Base-by-base conservation (phyloP, 37 sponge, comb jelly and placozoan genomes). In the Ianthella basta region DNA sequence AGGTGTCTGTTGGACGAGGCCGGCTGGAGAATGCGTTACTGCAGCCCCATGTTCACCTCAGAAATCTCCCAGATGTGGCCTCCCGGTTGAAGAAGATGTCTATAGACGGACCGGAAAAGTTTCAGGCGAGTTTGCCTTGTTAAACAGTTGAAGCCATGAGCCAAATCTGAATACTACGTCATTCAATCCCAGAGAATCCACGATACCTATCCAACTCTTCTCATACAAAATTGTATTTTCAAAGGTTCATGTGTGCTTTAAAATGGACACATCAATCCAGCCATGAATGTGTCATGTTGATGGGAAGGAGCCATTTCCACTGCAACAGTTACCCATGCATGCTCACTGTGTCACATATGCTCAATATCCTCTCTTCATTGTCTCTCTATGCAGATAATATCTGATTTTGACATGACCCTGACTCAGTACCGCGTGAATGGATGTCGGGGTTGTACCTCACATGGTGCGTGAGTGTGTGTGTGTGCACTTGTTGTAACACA, bases 41-140 rank as follows among this genome's bases (percentile, higher is more conserved):
- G 66, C 35, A 38, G 15, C 56, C 72, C 14, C 30, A 44, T 54
- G 81, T 89, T 34, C 84, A 84, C 70, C 35, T 84, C 15, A 80
- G 25, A 44, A 34, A 60, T 0, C 24, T 50, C 39, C 53, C 56
- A 1, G 69, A 33, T 6, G 79, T 89, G 19, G 23, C 57, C 32
- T 32, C 40, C 32, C 75, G 61, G 32, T 23, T 89, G 29, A 60
- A 74, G 55, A 55, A 60, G 59, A 89, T 89, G 70, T 55, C 89
- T 4, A 32, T 44, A 21, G 85, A 68, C 64, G 89, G 89, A 29
- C 81, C 84, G 0, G 56, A 79, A 14, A 80, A 80, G 44, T 79
- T 89, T 39, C 85, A 84, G 84, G 88, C 75, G 40, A 74, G 72
- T 66, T 24, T 21, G 18, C 30, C n/a, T n/a, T n/a, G n/a, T n/a